These are phyloP conservation scores for Lipophrys pholis DNA, from an alignment of 2,113 vertebrate species.

Conservation along the genomic window DNA sequence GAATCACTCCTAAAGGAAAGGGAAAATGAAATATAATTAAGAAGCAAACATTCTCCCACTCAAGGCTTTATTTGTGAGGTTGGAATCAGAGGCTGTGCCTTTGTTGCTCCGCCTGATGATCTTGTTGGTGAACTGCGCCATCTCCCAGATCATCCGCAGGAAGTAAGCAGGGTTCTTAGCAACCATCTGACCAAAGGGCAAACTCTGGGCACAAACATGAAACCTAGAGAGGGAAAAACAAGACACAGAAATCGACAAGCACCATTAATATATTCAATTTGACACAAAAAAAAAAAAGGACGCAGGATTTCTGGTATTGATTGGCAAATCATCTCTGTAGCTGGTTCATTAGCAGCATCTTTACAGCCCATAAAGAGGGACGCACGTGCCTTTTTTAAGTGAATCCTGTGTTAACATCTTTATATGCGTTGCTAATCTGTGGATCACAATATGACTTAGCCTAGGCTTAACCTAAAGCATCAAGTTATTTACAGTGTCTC, in stretches of 20 bases:
- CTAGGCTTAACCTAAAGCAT: background rate
- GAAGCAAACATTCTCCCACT: background rate
- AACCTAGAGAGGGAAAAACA: slow-evolving; percentile 80
- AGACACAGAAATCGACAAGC: background rate
- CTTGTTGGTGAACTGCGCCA: slow-evolving; percentile 66
- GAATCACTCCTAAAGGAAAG: slow-evolving; percentile 45
- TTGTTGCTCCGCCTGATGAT: slow-evolving; percentile 84
- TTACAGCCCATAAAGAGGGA: background rate
- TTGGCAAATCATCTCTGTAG: background rate
- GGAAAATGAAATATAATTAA: background rate
- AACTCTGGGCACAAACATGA: slow-evolving; percentile 88
- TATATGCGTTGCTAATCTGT: background rate
- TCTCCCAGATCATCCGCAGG: slow-evolving; percentile 85
- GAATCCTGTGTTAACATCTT: background rate
- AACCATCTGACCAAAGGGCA: slow-evolving; percentile 88
- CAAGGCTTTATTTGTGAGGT: background rate
- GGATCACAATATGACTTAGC: background rate
- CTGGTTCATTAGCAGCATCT: slow-evolving; percentile 7
- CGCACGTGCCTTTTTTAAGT: background rate
- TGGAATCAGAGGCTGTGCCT: slow-evolving; percentile 76
- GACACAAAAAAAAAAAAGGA: slow-evolving; percentile 16
- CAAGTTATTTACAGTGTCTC: background rate
- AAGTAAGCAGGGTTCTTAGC: slow-evolving; percentile 88
- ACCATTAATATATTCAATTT: slow-evolving; percentile 9
- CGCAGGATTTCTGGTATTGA: background rate